Conservation (phyloP, 2,113 vertebrate genomes). For the Myanophis thanlyinensis region DNA sequence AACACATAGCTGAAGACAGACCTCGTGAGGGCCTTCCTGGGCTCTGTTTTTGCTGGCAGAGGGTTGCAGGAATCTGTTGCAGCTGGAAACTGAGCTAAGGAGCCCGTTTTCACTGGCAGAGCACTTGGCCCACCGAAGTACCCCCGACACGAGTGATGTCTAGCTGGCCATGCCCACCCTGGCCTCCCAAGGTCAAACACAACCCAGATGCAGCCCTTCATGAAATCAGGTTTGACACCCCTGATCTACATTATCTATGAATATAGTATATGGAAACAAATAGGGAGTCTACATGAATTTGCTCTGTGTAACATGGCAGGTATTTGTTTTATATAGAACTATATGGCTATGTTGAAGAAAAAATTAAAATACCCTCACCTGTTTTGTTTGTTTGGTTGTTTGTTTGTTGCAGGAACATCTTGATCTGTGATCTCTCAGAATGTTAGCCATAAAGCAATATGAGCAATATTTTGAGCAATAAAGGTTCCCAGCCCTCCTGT, state of each 20-base stretch:
- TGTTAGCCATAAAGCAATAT: background rate
- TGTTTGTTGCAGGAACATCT: background rate
- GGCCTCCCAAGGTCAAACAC: too few relatives aligned
- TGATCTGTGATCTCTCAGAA: background rate
- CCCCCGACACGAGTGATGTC: too few relatives aligned
- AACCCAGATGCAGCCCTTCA: too few relatives aligned
- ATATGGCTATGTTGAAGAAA: background rate
- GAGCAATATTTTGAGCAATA: background rate
- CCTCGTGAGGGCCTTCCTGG: too few relatives aligned
- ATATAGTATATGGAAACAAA: background rate
- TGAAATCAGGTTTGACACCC: too few relatives aligned
- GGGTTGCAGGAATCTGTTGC: too few relatives aligned
- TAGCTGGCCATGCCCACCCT: too few relatives aligned
- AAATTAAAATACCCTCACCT: background rate
- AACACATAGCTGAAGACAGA: too few relatives aligned
- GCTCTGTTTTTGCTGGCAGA: too few relatives aligned
- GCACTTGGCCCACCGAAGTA: too few relatives aligned
- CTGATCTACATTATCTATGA: background rate
- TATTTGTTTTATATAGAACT: background rate
- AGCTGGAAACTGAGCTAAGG: too few relatives aligned
- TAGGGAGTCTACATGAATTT: background rate
- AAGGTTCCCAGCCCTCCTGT: background rate
- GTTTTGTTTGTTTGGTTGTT: background rate
- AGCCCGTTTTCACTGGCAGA: too few relatives aligned
- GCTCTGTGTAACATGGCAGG: background rate